These are phyloP conservation scores for Scartelaos histophorus DNA, from an alignment of 2,113 vertebrate genomes.

Conservation along the genomic window DNA sequence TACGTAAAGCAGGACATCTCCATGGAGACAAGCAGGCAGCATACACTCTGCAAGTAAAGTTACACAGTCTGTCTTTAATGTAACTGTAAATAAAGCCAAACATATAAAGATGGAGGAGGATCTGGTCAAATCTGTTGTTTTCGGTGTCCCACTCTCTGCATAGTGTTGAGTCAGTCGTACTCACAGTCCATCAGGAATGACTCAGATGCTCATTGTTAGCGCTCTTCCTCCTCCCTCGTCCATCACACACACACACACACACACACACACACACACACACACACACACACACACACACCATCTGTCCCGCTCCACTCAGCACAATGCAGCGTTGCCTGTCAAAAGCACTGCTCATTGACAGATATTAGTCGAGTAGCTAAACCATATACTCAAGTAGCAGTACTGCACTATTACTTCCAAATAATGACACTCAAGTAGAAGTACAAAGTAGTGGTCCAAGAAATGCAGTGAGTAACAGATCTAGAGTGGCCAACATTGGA, in stretches of 20 bases:
- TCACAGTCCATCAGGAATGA: conserved; percentile 68
- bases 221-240: conserved; percentile 38
- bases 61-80: too few relatives aligned
- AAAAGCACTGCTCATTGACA: conserved; percentile 67
- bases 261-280: neutral
- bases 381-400: too few relatives aligned
- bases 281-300: conserved; percentile 51
- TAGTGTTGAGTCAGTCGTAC: conserved; percentile 46
- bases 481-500: too few relatives aligned
- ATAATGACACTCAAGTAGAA: too few relatives aligned
- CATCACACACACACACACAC: neutral
- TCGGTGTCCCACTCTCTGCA: conserved; percentile 24
- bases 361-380: too few relatives aligned
- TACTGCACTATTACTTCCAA: too few relatives aligned
- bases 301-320: conserved; percentile 66
- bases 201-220: conserved; percentile 60
- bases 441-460: too few relatives aligned
- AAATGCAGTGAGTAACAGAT: too few relatives aligned
- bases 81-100: too few relatives aligned
- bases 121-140: conserved; percentile 33
- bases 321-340: conserved; percentile 65
- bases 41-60: too few relatives aligned
- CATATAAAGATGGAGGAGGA: neutral
- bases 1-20: too few relatives aligned
- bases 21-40: too few relatives aligned